Evolutionary conservation across 2,113 vertebrate genomes (phyloP), one percentile per base, ranked within the genome.

Genomic region (Phylloscopus trochilus): DNA sequence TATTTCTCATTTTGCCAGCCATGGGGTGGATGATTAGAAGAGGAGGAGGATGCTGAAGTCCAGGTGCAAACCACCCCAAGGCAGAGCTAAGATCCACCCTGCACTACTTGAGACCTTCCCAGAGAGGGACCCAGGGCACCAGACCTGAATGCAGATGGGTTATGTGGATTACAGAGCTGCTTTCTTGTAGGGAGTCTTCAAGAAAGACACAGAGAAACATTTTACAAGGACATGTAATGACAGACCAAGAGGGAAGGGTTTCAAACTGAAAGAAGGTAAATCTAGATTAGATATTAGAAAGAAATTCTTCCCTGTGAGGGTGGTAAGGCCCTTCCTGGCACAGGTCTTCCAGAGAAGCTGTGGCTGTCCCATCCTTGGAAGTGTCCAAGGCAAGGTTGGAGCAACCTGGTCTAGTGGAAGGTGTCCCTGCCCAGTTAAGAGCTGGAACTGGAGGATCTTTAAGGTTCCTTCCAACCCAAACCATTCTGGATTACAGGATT

Each of bases 101-200:
- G 15, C 28, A 75, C 12, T 49, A 33, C 21, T 21, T 1, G 0
- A 66, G 41, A 69, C 31, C 46, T 56, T 77, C 11, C 0, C 27
- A 44, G 37, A 52, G 12, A 24, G 6, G 33, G 3, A 46, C 3
- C 10, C 1, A 0, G 49, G 35, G 8, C 64, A 70, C 37, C 3
- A 7, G 11, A 56, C 13, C 39, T 4, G 7, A 41, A 31, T 23
- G 20, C 23, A 51, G 58, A 14, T 7, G 18, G 49, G n/a, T 67
- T n/a, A 9, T 9, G 20, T 1, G 14, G 13, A n/a, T 49, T 41
- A n/a, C 9, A 37, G 35, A 12, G 26, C 14, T 16, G 16, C 20
- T 70, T 43, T 47, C 27, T 13, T 31, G 21, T 11, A 63, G 22
- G 14, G 41, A 31, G 14, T n/a, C 33, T 30, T 24, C 13, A 18